Evolutionary conservation across 1,140 invertebrate genomes (phyloP).

Genomic region (Periplaneta americana): DNA sequence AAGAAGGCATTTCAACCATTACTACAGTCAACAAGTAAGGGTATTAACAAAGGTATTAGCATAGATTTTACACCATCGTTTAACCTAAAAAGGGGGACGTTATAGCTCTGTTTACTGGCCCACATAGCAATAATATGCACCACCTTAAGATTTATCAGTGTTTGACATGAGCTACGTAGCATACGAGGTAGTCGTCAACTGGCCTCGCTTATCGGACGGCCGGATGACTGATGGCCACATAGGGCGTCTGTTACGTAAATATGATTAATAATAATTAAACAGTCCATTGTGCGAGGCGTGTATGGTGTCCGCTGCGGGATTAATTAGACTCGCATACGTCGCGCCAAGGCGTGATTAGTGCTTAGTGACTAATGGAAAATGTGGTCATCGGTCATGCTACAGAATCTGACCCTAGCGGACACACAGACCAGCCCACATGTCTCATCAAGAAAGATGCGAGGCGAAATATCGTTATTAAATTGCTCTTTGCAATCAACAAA

Average conservation of each 20-base stretch:
- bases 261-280: background rate
- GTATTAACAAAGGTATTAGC: background rate
- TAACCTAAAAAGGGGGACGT: background rate
- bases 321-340: background rate
- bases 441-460: background rate
- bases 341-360: background rate
- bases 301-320: background rate
- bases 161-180: background rate
- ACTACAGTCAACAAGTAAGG: background rate
- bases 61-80: background rate
- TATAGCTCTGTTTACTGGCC: background rate
- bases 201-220: background rate
- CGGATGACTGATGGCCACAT: background rate
- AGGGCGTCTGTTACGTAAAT: background rate
- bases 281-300: background rate
- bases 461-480: background rate
- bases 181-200: background rate
- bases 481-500: background rate
- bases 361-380: background rate
- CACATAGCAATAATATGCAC: background rate
- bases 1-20: background rate
- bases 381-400: background rate
- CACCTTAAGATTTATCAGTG: background rate
- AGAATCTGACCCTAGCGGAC: background rate
- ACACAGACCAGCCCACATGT: background rate